Evolutionary conservation across 2,113 vertebrate genomes (phyloP).

Genomic region (Syrmaticus mikado): DNA sequence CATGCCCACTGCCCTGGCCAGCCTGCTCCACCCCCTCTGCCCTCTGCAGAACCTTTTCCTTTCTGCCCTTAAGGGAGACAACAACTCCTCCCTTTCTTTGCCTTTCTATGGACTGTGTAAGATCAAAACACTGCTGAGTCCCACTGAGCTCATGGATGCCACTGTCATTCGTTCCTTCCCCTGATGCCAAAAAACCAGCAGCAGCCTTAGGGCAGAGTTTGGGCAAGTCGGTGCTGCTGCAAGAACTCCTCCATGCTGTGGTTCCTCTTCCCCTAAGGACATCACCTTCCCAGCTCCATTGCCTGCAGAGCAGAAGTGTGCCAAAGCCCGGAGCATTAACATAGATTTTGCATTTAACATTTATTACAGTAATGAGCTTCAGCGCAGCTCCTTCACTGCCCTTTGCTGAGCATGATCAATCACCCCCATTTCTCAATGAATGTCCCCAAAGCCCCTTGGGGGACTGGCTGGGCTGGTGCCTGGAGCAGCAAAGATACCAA

Average conservation of each 20-base stretch:
- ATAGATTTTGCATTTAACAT: background rate
- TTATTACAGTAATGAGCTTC: background rate
- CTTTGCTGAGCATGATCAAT: background rate
- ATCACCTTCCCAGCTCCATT: background rate
- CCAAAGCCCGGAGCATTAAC: background rate
- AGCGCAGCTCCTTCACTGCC: accelerated
- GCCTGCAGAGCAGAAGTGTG: background rate
- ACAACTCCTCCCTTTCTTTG: background rate
- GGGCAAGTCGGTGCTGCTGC: background rate
- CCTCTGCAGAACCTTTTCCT: too few relatives aligned
- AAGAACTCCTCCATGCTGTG: background rate
- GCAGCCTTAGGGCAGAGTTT: background rate
- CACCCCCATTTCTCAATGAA: background rate
- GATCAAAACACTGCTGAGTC: background rate
- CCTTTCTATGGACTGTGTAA: background rate
- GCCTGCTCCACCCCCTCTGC: too few relatives aligned
- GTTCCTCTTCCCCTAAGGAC: background rate
- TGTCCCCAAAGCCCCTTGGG: background rate
- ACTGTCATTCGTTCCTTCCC: background rate
- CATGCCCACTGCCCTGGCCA: too few relatives aligned
- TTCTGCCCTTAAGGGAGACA: too few relatives aligned
- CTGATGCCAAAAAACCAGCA: background rate
- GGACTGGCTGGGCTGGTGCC: background rate
- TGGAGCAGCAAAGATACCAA: background rate
- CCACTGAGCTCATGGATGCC: background rate